These are phyloP conservation scores for Mastomys coucha DNA, from an alignment of 2,113 vertebrate genomes.

Conservation along the genomic window DNA sequence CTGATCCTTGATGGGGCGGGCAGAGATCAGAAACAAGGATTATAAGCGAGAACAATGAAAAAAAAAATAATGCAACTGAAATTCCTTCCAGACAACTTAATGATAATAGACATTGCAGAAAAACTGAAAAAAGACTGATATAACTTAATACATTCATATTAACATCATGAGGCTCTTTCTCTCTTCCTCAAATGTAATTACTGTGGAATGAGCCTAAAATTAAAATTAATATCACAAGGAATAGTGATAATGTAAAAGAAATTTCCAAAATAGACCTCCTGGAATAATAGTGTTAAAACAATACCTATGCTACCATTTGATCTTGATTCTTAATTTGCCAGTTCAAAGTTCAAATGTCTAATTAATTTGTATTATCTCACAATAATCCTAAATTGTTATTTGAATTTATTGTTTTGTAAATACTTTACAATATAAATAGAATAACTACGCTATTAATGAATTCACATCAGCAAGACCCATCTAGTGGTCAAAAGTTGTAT, in stretches of 20 bases:
- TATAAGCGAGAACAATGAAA: background rate
- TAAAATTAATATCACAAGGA: constrained; percentile 6
- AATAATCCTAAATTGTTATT: background rate
- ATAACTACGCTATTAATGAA: background rate
- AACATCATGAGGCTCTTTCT: background rate
- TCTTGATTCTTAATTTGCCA: background rate
- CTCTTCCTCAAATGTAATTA: background rate
- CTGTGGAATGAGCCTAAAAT: background rate
- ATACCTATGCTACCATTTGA: background rate
- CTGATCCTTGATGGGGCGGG: background rate
- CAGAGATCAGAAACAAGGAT: background rate
- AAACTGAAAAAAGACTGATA: background rate
- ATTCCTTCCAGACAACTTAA: background rate
- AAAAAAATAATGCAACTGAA: background rate
- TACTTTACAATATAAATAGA: background rate
- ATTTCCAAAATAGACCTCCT: background rate
- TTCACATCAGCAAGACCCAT: background rate
- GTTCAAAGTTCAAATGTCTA: background rate
- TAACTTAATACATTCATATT: background rate
- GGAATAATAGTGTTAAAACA: background rate
- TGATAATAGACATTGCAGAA: background rate
- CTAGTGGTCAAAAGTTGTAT: background rate
- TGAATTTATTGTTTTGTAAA: background rate
- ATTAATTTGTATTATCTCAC: background rate
- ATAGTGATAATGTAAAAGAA: background rate